A percentile compares a stretch with the other conserved stretches of the same genome.
phyloP scores from a whole-genome alignment of 2,888 invertebrate species.

The Morpho deidamia region DNA sequence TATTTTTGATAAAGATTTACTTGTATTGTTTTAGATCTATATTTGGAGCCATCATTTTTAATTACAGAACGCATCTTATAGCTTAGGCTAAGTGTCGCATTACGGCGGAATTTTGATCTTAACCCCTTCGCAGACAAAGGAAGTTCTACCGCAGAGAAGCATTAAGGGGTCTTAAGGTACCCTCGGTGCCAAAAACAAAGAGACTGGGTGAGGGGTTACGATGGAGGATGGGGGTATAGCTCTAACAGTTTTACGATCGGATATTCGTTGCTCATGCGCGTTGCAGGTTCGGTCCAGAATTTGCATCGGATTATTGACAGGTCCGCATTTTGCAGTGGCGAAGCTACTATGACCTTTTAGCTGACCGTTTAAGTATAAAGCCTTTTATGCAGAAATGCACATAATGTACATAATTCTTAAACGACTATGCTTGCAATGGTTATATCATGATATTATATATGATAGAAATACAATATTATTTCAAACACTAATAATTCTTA shows the following conservation, averaged over 20 bases:
- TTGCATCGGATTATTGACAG: conserved; percentile 69
- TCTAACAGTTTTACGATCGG: conserved; percentile 74
- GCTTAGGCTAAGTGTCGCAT: conserved; percentile 18
- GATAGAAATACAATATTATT: too few species aligned
- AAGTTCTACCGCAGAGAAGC: conserved; percentile 50
- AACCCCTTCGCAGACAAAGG: conserved; percentile 48
- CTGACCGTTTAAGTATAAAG: too few species aligned
- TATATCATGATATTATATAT: too few species aligned
- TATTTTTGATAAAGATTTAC: background rate
- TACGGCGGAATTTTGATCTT: conserved; percentile 20
- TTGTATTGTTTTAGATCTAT: background rate
- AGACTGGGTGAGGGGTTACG: conserved; percentile 48
- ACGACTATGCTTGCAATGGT: too few species aligned
- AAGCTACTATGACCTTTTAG: background rate
- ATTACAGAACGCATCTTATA: conserved; percentile 23
- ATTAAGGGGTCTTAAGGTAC: conserved; percentile 73
- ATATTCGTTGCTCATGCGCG: conserved; percentile 70
- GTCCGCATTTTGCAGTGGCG: conserved; percentile 12
- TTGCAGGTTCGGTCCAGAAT: conserved; percentile 56
- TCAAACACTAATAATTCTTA: too few species aligned
- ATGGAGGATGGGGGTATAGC: conserved; percentile 38
- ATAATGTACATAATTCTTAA: too few species aligned
- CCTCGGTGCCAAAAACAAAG: conserved; percentile 70
- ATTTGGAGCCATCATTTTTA: conserved; percentile 13
- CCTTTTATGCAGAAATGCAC: too few species aligned